Percentiles rank a stretch among this genome's conserved stretches.
These are phyloP conservation scores for Pherbina coryleti DNA, from an alignment of 2,888 invertebrate genomes.

Conservation along the genomic window DNA sequence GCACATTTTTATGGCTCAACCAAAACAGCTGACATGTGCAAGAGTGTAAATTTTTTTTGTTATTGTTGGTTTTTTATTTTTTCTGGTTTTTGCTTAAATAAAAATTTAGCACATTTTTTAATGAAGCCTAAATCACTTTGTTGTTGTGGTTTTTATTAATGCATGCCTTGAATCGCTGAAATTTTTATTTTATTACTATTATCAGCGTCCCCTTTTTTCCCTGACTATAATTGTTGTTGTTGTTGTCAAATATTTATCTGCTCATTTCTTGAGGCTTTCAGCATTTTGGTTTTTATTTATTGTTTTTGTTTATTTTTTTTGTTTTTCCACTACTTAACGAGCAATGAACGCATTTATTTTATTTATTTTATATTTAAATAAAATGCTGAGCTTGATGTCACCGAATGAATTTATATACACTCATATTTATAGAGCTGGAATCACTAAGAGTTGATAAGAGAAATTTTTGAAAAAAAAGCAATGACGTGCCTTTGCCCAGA, in stretches of 20 bases:
- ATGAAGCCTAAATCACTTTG: not conserved
- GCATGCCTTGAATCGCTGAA: not conserved
- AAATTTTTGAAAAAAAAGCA: too few relatives aligned
- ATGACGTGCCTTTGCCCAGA: too few relatives aligned
- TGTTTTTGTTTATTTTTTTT: not conserved
- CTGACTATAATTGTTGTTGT: not conserved
- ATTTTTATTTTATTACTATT: slow-evolving; percentile 5
- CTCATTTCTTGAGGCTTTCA: not conserved
- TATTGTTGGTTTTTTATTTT: not conserved
- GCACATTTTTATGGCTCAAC: too few relatives aligned
- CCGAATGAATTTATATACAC: not conserved
- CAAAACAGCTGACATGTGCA: not conserved
- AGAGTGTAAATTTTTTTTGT: not conserved
- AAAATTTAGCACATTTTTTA: too few relatives aligned
- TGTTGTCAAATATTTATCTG: not conserved
- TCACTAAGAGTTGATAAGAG: too few relatives aligned
- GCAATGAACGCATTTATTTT: not conserved
- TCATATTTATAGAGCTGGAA: too few relatives aligned
- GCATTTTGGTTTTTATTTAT: not conserved
- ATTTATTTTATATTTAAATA: slow-evolving; percentile 5
- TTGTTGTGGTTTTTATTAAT: not conserved
- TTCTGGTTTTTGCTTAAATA: too few relatives aligned
- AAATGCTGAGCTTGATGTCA: not conserved
- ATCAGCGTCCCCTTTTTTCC: not conserved
- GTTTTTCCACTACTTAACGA: not conserved